These are phyloP conservation scores for Platycercus adscitus DNA, from an alignment of 2,113 vertebrate genomes.

Conservation along the genomic window DNA sequence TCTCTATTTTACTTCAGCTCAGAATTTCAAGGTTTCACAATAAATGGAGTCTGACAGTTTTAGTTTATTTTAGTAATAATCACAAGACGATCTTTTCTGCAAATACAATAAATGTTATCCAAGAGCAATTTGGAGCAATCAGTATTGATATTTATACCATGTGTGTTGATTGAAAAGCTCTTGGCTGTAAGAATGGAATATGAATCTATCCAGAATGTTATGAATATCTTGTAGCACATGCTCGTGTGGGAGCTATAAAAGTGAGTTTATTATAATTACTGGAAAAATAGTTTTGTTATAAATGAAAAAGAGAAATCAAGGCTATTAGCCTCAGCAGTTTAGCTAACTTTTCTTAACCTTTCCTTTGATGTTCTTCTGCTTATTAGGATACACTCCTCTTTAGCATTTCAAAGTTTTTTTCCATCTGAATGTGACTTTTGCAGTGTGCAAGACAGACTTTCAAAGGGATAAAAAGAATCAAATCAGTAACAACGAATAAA, in stretches of 20 bases:
- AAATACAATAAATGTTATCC: slow-evolving; percentile 64
- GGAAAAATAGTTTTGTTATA: slow-evolving; percentile 33
- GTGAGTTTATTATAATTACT: slow-evolving; percentile 35
- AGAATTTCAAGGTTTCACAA: slow-evolving; percentile 12
- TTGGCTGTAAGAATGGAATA: slow-evolving; percentile 56
- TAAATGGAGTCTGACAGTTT: slow-evolving; percentile 49
- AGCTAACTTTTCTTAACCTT: not conserved
- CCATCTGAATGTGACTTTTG: not conserved
- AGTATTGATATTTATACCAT: slow-evolving; percentile 57
- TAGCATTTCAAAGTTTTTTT: not conserved
- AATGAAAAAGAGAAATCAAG: not conserved
- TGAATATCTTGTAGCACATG: slow-evolving; percentile 28
- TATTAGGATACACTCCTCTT: not conserved
- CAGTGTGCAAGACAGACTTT: not conserved
- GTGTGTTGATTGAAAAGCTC: slow-evolving; percentile 55
- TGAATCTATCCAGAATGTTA: slow-evolving; percentile 40
- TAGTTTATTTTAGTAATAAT: slow-evolving; percentile 55
- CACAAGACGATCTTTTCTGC: slow-evolving; percentile 44
- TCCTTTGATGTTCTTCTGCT: not conserved
- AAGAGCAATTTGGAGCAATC: slow-evolving; percentile 43
- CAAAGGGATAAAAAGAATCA: not conserved
- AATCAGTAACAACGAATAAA: not conserved
- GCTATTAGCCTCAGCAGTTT: not conserved
- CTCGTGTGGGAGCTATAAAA: slow-evolving; percentile 26
- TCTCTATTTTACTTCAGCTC: not conserved